Evolutionary conservation across 2,113 vertebrate species (phyloP).

Genomic region (Benitochromis conjunctus): DNA sequence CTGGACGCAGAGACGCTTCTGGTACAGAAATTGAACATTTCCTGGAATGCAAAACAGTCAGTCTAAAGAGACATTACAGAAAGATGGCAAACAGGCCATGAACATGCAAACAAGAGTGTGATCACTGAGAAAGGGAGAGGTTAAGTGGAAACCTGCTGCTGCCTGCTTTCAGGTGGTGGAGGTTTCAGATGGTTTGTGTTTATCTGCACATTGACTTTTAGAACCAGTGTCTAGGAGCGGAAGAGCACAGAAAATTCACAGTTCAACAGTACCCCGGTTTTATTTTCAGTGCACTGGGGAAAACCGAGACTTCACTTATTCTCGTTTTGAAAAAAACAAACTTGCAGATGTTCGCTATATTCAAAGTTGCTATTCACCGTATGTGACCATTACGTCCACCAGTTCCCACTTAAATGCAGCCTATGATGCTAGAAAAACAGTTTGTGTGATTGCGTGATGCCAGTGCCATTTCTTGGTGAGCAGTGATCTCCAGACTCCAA

Average conservation of each 20-base stretch:
- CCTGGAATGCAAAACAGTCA: conserved; percentile 38
- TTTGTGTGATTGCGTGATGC: background rate
- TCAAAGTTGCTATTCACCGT: background rate
- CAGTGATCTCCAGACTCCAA: background rate
- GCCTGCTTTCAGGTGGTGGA: background rate
- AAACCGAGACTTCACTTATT: background rate
- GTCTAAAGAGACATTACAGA: background rate
- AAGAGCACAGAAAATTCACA: background rate
- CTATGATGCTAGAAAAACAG: background rate
- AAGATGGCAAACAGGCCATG: background rate
- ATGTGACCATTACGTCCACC: background rate
- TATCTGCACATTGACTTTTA: conserved; percentile 72
- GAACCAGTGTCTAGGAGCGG: background rate
- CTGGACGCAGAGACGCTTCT: background rate
- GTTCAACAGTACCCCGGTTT: background rate
- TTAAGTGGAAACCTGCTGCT: conserved; percentile 24
- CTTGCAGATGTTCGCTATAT: background rate
- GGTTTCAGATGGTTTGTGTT: conserved; percentile 38
- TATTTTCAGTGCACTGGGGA: background rate
- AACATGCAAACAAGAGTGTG: background rate
- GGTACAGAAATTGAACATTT: conserved; percentile 17
- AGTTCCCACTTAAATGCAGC: background rate
- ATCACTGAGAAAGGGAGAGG: background rate
- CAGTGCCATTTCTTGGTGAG: background rate
- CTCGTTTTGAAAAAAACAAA: background rate